phyloP scores from a whole-genome alignment of 2,888 invertebrate species.

The Merodon equestris region DNA sequence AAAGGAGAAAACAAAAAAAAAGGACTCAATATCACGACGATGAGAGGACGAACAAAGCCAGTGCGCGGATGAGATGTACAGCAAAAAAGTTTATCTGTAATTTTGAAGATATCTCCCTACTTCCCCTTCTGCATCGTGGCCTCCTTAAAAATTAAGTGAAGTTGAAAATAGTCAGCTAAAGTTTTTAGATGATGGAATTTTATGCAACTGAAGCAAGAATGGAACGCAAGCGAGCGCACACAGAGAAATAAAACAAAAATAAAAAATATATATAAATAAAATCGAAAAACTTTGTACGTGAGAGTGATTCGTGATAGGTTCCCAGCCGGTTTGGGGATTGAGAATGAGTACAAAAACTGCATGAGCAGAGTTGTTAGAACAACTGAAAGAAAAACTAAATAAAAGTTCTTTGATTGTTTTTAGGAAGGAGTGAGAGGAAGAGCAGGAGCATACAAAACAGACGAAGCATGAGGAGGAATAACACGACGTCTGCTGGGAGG shows the following conservation, averaged over 20 bases:
- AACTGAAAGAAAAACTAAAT: slow-evolving; percentile 49
- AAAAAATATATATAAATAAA: too few species aligned
- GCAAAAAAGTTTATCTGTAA: slow-evolving; percentile 65
- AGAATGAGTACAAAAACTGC: slow-evolving; percentile 39
- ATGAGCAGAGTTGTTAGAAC: slow-evolving; percentile 28
- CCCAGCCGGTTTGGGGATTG: slow-evolving; percentile 27
- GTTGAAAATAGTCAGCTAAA: slow-evolving; percentile 66
- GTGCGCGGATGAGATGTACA: slow-evolving; percentile 7
- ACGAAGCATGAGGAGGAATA: background rate
- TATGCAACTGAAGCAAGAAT: slow-evolving; percentile 4
- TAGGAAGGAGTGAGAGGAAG: slow-evolving; percentile 4
- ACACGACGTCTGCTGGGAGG: slow-evolving; percentile 36
- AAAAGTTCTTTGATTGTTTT: slow-evolving; percentile 64
- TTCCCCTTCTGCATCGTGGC: slow-evolving; percentile 7
- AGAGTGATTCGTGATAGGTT: slow-evolving; percentile 55
- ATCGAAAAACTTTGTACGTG: slow-evolving; percentile 66
- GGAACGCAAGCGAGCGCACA: too few species aligned
- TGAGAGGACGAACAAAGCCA: slow-evolving; percentile 3
- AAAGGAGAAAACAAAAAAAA: slow-evolving; percentile 28
- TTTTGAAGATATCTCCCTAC: slow-evolving; percentile 51
- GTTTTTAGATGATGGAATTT: slow-evolving; percentile 61
- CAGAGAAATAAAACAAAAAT: background rate
- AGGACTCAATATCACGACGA: slow-evolving; percentile 24
- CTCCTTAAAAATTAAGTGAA: slow-evolving; percentile 56
- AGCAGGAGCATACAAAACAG: too few species aligned